phyloP scores from a whole-genome alignment of 2,797 vertebrate genomes.

The Natrix natrix region DNA sequence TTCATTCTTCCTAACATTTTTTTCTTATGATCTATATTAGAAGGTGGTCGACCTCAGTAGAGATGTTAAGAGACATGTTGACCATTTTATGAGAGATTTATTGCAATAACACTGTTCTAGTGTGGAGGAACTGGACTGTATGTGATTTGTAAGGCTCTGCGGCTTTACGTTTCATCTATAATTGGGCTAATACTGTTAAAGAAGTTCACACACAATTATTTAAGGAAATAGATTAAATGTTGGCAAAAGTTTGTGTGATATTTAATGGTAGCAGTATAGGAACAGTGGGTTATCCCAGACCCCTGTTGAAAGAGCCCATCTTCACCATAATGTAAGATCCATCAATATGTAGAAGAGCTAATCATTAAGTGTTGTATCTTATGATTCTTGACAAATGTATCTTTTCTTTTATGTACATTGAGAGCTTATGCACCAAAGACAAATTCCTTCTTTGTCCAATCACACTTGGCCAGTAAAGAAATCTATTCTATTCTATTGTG shows the following conservation, averaged over 20 bases:
- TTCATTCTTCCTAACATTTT: background rate
- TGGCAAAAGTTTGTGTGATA: background rate
- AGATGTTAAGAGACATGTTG: background rate
- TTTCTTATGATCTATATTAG: background rate
- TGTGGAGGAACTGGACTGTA: no score
- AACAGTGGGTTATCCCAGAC: background rate
- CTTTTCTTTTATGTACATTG: no score
- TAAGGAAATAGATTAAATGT: background rate
- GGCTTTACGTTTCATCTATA: background rate
- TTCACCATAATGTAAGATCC: background rate
- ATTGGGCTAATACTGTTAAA: background rate
- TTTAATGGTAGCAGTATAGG: background rate
- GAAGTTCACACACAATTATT: background rate
- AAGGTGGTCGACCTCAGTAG: background rate
- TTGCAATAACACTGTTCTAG: background rate
- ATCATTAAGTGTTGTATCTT: no score
- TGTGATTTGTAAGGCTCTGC: background rate
- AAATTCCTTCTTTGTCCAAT: no score
- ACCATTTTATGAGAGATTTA: background rate
- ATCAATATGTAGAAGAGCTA: background rate
- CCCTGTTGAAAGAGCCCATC: background rate
- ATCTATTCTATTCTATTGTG: no score
- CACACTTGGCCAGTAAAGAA: no score
- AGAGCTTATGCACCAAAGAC: no score
- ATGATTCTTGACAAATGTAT: no score